phyloP scores from a whole-genome alignment of 2,888 invertebrate species.

The Petrolisthes manimaculis region DNA sequence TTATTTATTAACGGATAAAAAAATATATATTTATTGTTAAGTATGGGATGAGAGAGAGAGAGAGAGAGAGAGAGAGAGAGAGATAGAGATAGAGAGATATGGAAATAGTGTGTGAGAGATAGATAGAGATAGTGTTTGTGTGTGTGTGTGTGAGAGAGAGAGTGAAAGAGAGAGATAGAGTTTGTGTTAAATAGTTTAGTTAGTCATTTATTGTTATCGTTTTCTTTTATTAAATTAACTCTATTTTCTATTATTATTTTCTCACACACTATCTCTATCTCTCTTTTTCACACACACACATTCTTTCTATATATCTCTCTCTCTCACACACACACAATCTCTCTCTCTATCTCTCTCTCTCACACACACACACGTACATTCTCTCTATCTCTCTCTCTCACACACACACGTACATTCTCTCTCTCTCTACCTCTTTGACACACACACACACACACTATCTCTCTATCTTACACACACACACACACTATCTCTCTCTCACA shows the following conservation, averaged over 20 bases:
- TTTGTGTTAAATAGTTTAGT: too few species aligned
- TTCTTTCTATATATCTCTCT: not conserved
- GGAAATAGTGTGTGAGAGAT: not conserved
- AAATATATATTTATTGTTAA: not conserved
- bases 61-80: constrained; percentile 12
- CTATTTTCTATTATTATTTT: not conserved
- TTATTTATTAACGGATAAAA: not conserved
- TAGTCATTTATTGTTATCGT: too few species aligned
- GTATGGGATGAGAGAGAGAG: not conserved
- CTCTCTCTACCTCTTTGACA: too few species aligned
- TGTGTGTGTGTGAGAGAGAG: too few species aligned
- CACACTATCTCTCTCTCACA: too few species aligned
- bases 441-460: too few species aligned
- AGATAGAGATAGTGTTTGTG: not conserved
- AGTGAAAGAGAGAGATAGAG: not conserved
- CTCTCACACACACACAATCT: not conserved
- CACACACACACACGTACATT: not conserved
- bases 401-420: not conserved
- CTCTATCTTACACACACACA: too few species aligned
- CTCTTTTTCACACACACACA: not conserved
- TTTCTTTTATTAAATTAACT: too few species aligned
- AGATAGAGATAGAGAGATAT: not conserved
- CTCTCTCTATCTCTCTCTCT: not conserved
- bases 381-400: constrained; percentile 15
- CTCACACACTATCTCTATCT: not conserved